Evolutionary conservation across 2,113 vertebrate genomes (phyloP).

Genomic region (Ictidomys tridecemlineatus): DNA sequence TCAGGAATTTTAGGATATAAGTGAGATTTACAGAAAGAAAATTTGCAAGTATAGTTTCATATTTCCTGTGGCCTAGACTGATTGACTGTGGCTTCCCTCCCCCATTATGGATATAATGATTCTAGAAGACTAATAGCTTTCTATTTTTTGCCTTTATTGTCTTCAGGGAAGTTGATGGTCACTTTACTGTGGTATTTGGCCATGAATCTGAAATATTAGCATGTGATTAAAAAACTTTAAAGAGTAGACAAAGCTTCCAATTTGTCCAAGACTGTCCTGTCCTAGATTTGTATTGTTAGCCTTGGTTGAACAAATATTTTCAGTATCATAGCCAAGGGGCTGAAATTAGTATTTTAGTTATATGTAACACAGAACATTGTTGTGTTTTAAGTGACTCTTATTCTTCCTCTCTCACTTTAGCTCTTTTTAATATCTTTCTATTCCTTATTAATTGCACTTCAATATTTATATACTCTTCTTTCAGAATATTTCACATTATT

Average conservation of each 20-base stretch:
- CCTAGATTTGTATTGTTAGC: not conserved
- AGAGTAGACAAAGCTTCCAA: not conserved
- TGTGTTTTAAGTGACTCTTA: not conserved
- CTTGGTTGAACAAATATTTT: slow-evolving; percentile 25
- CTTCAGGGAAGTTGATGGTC: not conserved
- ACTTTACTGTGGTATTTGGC: not conserved
- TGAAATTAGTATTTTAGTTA: slow-evolving; percentile 47
- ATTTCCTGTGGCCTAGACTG: not conserved
- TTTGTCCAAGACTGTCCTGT: not conserved
- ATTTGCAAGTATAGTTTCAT: not conserved
- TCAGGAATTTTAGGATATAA: not conserved
- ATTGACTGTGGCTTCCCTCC: not conserved
- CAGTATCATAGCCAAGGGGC: not conserved
- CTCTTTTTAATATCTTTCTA: not conserved
- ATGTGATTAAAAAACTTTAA: not conserved
- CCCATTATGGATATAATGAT: not conserved
- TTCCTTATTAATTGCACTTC: not conserved
- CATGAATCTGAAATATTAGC: not conserved
- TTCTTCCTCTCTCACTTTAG: not conserved
- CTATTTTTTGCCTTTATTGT: not conserved
- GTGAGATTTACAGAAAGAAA: slow-evolving; percentile 24
- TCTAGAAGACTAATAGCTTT: slow-evolving; percentile 10
- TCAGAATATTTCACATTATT: not conserved
- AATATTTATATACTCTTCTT: not conserved
- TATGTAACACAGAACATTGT: not conserved